phyloP scores from a whole-genome alignment of 2,888 invertebrate genomes.

The Drosophila rellima region DNA sequence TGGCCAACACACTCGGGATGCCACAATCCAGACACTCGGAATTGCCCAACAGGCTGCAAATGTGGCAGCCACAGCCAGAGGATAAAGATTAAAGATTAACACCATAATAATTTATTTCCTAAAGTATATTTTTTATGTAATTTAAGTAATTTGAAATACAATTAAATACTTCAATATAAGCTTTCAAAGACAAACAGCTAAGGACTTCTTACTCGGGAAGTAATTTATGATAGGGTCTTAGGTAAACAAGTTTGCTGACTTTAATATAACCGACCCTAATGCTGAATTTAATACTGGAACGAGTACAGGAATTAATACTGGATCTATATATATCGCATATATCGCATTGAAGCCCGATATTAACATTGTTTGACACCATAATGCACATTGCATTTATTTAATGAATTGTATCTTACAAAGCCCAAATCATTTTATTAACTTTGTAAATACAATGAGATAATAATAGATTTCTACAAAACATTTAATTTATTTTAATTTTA shows the following conservation, averaged over 20 bases:
- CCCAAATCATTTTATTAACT: too few relatives aligned
- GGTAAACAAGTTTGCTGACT: too few relatives aligned
- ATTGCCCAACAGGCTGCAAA: constrained; percentile 79
- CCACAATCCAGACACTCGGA: constrained; percentile 71
- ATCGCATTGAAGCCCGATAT: too few relatives aligned
- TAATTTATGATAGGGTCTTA: neutral
- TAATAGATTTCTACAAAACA: too few relatives aligned
- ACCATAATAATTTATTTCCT: constrained; percentile 18
- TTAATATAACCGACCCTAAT: too few relatives aligned
- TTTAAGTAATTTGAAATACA: neutral
- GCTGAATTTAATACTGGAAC: too few relatives aligned
- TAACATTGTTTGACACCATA: neutral
- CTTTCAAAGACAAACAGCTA: neutral
- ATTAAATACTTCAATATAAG: neutral
- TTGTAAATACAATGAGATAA: too few relatives aligned
- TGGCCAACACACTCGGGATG: constrained; percentile 80
- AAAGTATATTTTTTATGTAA: constrained; percentile 8
- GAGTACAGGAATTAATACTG: too few relatives aligned
- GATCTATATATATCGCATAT: too few relatives aligned
- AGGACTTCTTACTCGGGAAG: neutral
- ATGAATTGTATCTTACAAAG: too few relatives aligned
- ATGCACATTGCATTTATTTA: too few relatives aligned
- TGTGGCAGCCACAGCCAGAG: constrained; percentile 75
- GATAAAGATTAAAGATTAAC: constrained; percentile 36
- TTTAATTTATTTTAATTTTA: too few relatives aligned